A percentile compares a stretch with the other conserved stretches of the same genome.
These are phyloP conservation scores for Pseudomugil gertrudae DNA, from an alignment of 2,797 vertebrate species.

Conservation along the genomic window DNA sequence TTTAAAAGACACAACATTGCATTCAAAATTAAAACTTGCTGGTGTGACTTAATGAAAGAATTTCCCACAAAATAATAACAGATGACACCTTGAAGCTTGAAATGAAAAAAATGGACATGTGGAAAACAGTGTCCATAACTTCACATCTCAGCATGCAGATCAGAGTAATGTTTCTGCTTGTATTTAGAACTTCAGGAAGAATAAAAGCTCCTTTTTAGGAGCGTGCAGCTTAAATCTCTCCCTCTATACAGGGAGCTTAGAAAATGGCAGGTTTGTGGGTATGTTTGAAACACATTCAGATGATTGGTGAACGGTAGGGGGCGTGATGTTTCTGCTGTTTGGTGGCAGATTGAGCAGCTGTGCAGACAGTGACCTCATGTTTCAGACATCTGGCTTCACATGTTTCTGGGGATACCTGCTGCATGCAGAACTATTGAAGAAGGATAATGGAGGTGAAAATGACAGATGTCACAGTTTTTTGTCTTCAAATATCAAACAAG, in stretches of 20 bases:
- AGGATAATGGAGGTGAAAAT: constrained; percentile 7
- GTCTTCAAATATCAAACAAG: background rate
- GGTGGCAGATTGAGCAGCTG: constrained; percentile 64
- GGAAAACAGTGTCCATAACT: constrained; percentile 24
- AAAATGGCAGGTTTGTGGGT: constrained; percentile 48
- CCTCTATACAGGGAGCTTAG: constrained; percentile 13
- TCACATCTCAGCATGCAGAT: constrained; percentile 10
- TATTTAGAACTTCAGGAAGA: constrained; percentile 28
- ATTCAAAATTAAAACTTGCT: background rate
- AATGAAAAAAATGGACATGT: constrained; percentile 20
- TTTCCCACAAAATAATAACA: background rate
- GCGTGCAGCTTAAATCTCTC: constrained; percentile 13
- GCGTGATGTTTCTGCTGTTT: constrained; percentile 29
- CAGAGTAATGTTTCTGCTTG: constrained; percentile 36
- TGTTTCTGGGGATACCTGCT: constrained; percentile 56
- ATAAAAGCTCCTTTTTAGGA: constrained; percentile 20
- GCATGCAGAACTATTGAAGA: constrained; percentile 52
- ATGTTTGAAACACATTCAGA: constrained; percentile 31
- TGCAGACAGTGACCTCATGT: constrained; percentile 59
- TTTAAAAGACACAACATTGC: constrained; percentile 1
- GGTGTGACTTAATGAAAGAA: background rate
- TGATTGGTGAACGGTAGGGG: constrained; percentile 51
- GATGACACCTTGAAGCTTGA: background rate
- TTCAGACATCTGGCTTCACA: constrained; percentile 55
- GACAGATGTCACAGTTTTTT: background rate